Evolutionary conservation across 2,888 invertebrate genomes (phyloP), one percentile per base, ranked within the genome.

Genomic region (Drosophila nigritarsus): DNA sequence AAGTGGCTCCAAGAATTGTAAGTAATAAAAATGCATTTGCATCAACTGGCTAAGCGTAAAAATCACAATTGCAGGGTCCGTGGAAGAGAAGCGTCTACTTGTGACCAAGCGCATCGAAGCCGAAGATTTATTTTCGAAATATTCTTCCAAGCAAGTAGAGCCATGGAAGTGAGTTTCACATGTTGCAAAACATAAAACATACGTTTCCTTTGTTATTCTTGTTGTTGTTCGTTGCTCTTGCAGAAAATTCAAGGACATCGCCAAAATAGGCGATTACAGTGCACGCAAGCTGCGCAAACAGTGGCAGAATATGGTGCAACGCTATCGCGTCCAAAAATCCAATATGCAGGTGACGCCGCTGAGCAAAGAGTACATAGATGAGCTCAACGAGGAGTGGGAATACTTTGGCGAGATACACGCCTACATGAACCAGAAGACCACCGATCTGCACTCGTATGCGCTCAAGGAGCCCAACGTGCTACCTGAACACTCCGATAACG

Each of bases 401-500:
- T 92, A 91, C 71, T 92, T 92, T 51, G 86, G 89, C n/a, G 80
- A 87, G 7, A 91, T 92, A 15, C 92, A 92, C 51, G 77, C 79
- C 4, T 93, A 90, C 36, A 92, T 92, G 92, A 90, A 90, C n/a
- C 91, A 90, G 24, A 91, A 91, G 60, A 90, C 92, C 13, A 89
- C 90, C 18, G 92, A 92, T 71, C 75, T 93, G 58, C 92, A 92
- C 66, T 93, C 92, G 55, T 92, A 92, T 49, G 92, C 92, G 0
- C 82, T 92, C 18, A 90, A 88, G 61, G 78, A 86, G 32, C 82
- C 78, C n/a, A 78, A 75, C 54, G 48, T 69, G 7, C 66, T 29
- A 3, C n/a, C n/a, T 5, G 56, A 40, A 18, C 2, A 50, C 50
- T 18, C 11, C n/a, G n/a, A 29, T 18, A 29, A 48, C 1, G 18